Percentiles rank a stretch among this genome's conserved stretches.
Evolutionary conservation across 2,797 vertebrate species (phyloP).

Genomic region (Centroberyx gerrardi): DNA sequence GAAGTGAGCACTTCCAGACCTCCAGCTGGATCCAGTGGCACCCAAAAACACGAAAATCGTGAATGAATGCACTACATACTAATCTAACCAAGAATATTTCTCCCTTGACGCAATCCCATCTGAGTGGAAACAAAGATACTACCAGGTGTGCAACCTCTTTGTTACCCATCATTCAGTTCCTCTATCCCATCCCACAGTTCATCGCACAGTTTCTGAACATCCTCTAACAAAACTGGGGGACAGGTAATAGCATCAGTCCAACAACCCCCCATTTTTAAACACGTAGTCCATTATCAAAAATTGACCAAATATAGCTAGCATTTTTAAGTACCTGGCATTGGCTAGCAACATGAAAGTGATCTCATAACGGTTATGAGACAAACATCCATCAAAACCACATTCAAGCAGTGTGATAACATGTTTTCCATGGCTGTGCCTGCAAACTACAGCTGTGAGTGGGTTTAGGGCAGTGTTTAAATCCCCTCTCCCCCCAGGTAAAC

Average conservation of each 20-base stretch:
- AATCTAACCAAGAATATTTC: too few species aligned
- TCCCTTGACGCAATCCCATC: too few species aligned
- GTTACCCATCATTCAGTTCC: too few species aligned
- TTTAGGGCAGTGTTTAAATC: constrained; percentile 53
- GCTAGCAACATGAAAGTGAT: background rate
- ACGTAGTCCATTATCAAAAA: background rate
- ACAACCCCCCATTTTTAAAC: background rate
- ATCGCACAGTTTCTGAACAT: background rate
- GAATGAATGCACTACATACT: background rate
- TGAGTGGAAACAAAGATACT: too few species aligned
- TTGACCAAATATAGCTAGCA: too few species aligned
- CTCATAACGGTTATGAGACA: background rate
- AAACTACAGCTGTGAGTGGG: constrained; percentile 51
- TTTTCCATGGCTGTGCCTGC: constrained; percentile 53
- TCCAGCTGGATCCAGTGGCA: constrained; percentile 44
- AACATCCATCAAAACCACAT: constrained; percentile 24
- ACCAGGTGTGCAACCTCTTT: too few species aligned
- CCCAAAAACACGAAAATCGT: constrained; percentile 22
- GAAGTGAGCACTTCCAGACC: constrained; percentile 66
- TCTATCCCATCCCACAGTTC: background rate
- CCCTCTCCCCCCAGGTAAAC: constrained; percentile 43
- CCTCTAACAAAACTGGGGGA: background rate
- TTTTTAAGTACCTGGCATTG: background rate
- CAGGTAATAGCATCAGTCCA: background rate
- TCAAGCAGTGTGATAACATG: constrained; percentile 46